Evolutionary conservation across 1,140 invertebrate species (phyloP), one percentile per base, ranked within the genome.

Genomic region (Octopus sinensis): DNA sequence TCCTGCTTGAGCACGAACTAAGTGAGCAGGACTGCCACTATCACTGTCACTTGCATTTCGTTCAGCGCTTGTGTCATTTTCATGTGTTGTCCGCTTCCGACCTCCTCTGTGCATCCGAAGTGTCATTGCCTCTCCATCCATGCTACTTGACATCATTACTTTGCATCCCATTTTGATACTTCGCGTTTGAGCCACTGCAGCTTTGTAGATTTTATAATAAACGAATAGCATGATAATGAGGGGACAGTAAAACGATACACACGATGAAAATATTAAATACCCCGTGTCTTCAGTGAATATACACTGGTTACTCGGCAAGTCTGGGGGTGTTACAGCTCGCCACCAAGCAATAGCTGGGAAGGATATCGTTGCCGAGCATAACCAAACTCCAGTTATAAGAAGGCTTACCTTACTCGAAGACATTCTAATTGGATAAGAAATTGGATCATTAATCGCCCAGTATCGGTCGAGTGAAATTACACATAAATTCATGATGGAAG

Each of bases 261-360:
- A 73, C 10, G 90, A 90, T 17, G 89, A 90, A 80, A 90, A 87
- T 79, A 91, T 88, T 52, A 90, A 90, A 87, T 92, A 92, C 53
- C 88, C 91, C 76, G 89, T 86, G 83, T 92, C 90, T 68, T 88
- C 88, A n/a, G 90, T 91, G 54, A 92, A 91, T 54, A 89, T 76
- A 85, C 92, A 92, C 68, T 80, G 54, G 78, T 86, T 77, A 5
- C 81, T 82, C 1, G 87, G 82, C 0, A 85, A 78, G 56, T 87
- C 84, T 17, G 81, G 23, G 0, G 87, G 86, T 10, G 85, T 87
- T 5, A 88, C 87, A 4, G 87, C 86, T 81, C 87, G 87, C 98
- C 98, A 99, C 12, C 97, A 97, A 17, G 97, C 94, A 62, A 99
- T 91, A 0, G 98, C 97, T 4, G 98, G 98, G 54, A 98, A 97